Base-by-base conservation (phyloP, 2,113 vertebrate species). In the Agelaius phoeniceus region DNA sequence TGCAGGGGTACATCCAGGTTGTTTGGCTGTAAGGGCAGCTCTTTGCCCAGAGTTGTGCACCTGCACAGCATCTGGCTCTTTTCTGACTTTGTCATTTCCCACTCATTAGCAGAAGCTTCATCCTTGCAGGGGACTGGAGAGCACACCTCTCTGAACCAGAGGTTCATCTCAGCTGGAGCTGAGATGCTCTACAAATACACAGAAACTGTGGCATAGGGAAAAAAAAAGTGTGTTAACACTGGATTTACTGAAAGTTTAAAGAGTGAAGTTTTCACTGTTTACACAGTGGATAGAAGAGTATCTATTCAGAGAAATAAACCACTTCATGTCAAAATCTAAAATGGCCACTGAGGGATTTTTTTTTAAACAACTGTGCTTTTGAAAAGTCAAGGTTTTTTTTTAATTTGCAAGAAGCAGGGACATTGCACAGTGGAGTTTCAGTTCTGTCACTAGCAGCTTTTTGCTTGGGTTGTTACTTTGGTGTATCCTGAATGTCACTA, bases 231-330 rank as follows among this genome's bases (percentile, higher is more conserved):
- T 3, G 1, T 80, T 90, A 58, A 43, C 67, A 22, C 62, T 41
- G 59, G 20, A 44, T 86, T 94, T 93, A 35, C 27, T 66, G 24
- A 11, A 80, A 90, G 35, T 76, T 55, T 67, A 63, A 85, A 83
- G 41, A 80, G 55, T 61, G 48, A 78, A 75, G 33, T 67, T 84
- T 52, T 89, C 17, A 3, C 44, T 91, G 68, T 89, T 95, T 66
- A 41, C 65, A 20, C 37, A 62, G 80, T 65, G 66, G 78, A 49
- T 41, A 67, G 46, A 67, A 26, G 33, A 67, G 41, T 92, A 72
- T 94, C 49, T 94, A 6, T 90, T 92, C 69, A 81, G 65, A 37
- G 46, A 92, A 54, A 69, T 92, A 91, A 87, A 72, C 26, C 7
- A 18, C 21, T 51, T n/a, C 5, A 16, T 57, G 21, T 58, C 37